These are phyloP conservation scores for Propithecus perrieri DNA, from an alignment of 2,797 vertebrate species.

Conservation along the genomic window DNA sequence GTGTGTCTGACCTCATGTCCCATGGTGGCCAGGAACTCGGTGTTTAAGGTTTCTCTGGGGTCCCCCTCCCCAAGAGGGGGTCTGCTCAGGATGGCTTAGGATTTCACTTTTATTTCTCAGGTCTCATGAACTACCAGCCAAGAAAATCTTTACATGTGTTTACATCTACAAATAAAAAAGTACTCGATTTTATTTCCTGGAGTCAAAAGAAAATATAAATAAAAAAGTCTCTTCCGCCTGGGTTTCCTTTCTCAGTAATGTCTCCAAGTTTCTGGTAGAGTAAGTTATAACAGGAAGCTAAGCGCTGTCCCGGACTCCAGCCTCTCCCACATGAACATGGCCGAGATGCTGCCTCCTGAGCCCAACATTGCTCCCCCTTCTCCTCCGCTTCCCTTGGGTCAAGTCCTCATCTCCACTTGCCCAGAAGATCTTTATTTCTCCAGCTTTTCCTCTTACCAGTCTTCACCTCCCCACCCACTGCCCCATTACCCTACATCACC, in stretches of 20 bases:
- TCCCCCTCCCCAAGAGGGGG: too few relatives aligned
- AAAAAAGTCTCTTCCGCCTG: neutral
- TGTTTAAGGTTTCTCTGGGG: too few relatives aligned
- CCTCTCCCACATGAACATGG: fast-evolving
- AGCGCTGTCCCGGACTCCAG: fast-evolving
- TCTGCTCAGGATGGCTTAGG: too few relatives aligned
- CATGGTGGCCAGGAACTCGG: too few relatives aligned
- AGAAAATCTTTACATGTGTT: neutral
- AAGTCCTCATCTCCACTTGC: neutral
- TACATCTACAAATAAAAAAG: neutral
- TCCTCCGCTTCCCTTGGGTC: neutral
- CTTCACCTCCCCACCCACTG: neutral
- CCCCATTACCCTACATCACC: fast-evolving
- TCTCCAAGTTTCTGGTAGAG: neutral
- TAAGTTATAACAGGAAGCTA: neutral
- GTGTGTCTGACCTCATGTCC: too few relatives aligned
- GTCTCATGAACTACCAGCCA: neutral
- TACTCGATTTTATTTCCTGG: neutral
- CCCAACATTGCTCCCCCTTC: neutral
- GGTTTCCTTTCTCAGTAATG: neutral
- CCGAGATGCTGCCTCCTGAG: neutral
- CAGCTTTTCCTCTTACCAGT: neutral
- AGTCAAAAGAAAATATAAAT: neutral
- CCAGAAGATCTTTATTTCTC: neutral
- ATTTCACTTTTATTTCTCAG: neutral